Evolutionary conservation across 2,888 invertebrate species (phyloP), one percentile per base, ranked within the genome.

Genomic region (Phalera bucephala): DNA sequence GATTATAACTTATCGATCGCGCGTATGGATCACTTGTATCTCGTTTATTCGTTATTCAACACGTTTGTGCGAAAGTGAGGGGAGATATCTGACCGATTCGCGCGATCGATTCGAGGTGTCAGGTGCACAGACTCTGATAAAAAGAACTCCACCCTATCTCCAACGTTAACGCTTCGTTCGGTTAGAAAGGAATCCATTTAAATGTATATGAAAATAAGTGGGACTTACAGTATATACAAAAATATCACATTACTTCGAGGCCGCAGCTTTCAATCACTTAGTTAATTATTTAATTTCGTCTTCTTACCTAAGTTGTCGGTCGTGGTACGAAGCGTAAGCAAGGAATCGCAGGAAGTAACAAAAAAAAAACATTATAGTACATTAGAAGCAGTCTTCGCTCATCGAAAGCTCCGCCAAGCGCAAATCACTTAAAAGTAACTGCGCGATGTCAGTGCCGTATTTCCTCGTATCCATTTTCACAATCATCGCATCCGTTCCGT

Each of bases 201-300:
- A 88, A 89, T 86, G 85, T 89, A 75, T 88, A 88, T 77, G 89
- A 89, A 89, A 89, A 89, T 88, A 88, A 89, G 78, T 86, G 78
- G 81, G 85, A 86, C 89, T 89, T 87, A 89, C 86, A 87, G 83
- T 87, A 88, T 89, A 86, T 89, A 89, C 89, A 89, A 88, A 89
- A 88, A 89, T 89, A 89, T 89, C 89, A 89, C 89, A 89, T 85
- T 85, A 88, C 84, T 86, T 88, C 86, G 88, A 89, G 89, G 89
- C 89, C 89, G 89, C 89, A 88, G 88, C 89, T 88, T 89, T 86
- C 83, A 83, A 70, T 83, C 78, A 77, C 84, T 87, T 83, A 88
- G 77, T 84, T 69, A 45, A 80, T 79, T 81, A 84, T 19, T 29
- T 15, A 67, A 80, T 72, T 75, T 80, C 74, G 68, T 85, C 80